These are phyloP conservation scores for Caenorhabditis sp. DNA, from an alignment of 2,888 invertebrate genomes.

Conservation along the genomic window DNA sequence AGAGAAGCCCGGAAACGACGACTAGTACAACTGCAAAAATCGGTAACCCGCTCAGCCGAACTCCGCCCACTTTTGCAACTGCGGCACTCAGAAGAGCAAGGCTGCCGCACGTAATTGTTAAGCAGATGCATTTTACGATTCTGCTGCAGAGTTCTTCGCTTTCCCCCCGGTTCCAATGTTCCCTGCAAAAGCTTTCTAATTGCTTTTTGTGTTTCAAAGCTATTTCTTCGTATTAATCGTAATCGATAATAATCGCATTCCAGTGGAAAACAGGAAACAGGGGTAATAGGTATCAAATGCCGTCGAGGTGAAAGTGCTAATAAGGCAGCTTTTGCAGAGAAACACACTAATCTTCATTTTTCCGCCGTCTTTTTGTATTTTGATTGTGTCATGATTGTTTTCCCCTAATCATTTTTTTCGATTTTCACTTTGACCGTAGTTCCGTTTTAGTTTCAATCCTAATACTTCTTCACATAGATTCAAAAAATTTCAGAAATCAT, in stretches of 20 bases:
- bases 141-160: background rate
- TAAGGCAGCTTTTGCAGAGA: constrained; percentile 14
- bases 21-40: constrained; percentile 39
- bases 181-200: background rate
- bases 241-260: background rate
- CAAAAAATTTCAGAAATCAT: background rate
- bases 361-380: background rate
- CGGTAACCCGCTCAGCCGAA: constrained; percentile 11
- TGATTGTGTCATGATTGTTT: no score
- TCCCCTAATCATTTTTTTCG: no score
- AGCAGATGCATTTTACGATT: background rate
- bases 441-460: no score
- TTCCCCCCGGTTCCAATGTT: background rate
- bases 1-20: background rate
- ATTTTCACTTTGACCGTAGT: no score
- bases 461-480: no score
- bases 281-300: background rate
- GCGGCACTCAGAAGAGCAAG: constrained; percentile 13
- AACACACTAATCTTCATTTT: background rate
- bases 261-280: constrained; percentile 4
- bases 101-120: constrained; percentile 1
- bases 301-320: constrained; percentile 31
- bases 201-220: background rate
- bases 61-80: constrained; percentile 33
- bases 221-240: background rate